Evolutionary conservation across 92 coral and sea anemone genomes (phyloP), one percentile per base, ranked within the genome.

Genomic region (Muricea muricata): DNA sequence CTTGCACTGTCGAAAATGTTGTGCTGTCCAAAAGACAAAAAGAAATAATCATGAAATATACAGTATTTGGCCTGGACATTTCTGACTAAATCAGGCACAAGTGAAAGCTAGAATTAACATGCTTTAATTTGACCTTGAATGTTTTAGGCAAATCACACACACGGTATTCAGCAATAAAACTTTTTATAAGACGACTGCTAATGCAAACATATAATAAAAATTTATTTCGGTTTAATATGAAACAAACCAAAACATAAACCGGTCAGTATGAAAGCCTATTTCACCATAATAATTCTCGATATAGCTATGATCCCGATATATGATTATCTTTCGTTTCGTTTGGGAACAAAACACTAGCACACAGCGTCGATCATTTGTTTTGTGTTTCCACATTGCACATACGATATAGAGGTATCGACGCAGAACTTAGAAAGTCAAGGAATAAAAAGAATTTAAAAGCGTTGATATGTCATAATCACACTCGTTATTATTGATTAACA

Each of bases 401-500:
- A n/a, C n/a, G n/a, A n/a, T n/a, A n/a, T 45, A 75, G 1, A 39
- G 14, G 14, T 75, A 13, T 28, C 45, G 8, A 45, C 18, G 26
- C 23, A 25, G 39, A 18, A 26, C 65, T 70, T 42, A 25, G 12
- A 15, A 47, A 32, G 65, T 7, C 80, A 75, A 75, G 4, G 65
- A 25, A 54, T 31, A 54, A 2, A 17, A 23, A 73, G 18, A 15
- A 52, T 28, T 26, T 73, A 39, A 46, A 46, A 45, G 58, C 28
- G n/a, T 23, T 46, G 57, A 73, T 73, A 73, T 41, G 58, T 30
- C 34, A 41, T 41, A 72, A 72, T 72, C 57, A 72, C 41, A 21
- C 34, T 73, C 79, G 79, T 73, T 73, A 73, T 73, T 39, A 23
- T 46, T 73, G 80, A 75, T 75, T 75, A 75, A 41, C 60, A 73